Conservation (phyloP, 2,113 vertebrate genomes). For the Nansenia antarctica region DNA sequence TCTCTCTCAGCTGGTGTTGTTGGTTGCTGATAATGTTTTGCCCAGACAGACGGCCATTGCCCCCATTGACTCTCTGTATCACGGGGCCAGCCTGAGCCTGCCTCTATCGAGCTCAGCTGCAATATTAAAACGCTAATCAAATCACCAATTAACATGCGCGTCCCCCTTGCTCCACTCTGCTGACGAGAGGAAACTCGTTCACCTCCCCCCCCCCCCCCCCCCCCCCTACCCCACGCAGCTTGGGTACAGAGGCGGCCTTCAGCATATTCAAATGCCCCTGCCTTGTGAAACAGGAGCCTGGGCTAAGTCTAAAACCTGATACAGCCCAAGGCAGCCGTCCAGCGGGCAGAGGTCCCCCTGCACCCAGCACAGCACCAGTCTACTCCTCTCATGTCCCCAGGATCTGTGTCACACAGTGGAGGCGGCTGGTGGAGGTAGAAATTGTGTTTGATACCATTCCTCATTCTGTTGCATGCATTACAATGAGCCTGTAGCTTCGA, state of each 20-base stretch:
- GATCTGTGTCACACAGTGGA: background rate
- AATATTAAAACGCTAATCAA: slow-evolving; percentile 74
- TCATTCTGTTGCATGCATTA: too few species aligned
- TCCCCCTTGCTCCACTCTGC: slow-evolving; percentile 60
- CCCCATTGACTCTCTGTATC: background rate
- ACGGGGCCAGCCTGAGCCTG: background rate
- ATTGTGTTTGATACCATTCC: too few species aligned
- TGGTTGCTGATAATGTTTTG: too few species aligned
- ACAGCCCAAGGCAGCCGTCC: background rate
- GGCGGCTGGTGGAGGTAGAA: too few species aligned
- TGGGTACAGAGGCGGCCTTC: slow-evolving; percentile 42
- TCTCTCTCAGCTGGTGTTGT: too few species aligned
- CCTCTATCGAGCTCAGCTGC: slow-evolving; percentile 61
- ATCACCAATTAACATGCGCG: slow-evolving; percentile 71
- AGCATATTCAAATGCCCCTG: slow-evolving; percentile 46
- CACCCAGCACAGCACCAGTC: background rate
- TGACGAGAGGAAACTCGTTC: slow-evolving; percentile 53
- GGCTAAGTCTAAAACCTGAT: background rate
- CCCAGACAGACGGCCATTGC: too few species aligned
- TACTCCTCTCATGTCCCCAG: background rate
- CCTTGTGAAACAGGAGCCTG: background rate
- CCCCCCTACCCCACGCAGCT: background rate
- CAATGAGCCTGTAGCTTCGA: too few species aligned
- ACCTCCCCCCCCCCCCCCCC: slow-evolving; percentile 16
- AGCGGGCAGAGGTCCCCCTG: background rate